Conservation (phyloP, 2,797 vertebrate species). For the Tinamus major region DNA sequence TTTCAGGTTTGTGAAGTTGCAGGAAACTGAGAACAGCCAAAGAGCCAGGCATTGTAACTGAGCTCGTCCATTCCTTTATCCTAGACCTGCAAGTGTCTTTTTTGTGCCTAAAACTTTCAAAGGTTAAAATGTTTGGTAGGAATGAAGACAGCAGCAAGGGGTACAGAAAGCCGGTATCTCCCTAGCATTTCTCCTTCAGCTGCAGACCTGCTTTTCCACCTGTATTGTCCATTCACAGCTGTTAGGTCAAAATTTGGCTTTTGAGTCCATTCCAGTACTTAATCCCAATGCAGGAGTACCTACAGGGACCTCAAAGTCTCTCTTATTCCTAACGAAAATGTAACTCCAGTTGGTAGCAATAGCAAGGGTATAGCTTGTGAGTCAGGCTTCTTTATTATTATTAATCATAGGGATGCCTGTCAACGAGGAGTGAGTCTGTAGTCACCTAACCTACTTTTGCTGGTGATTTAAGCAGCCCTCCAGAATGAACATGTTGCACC, state of each 20-base stretch:
- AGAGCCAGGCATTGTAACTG: not conserved
- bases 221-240: not conserved
- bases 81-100: not conserved
- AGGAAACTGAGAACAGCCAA: not conserved
- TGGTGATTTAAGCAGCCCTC: constrained; percentile 41
- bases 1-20: not conserved
- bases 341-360: constrained; percentile 23
- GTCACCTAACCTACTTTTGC: constrained; percentile 64
- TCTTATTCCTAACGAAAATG: constrained; percentile 39
- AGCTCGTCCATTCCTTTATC: not conserved
- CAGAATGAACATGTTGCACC: constrained; percentile 4
- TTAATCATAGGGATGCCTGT: constrained; percentile 67
- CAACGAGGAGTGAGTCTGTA: constrained; percentile 50
- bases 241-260: constrained; percentile 11
- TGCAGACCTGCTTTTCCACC: constrained; percentile 4
- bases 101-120: not conserved
- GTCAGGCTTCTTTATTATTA: constrained; percentile 52
- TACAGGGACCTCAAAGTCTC: constrained; percentile 18
- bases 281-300: constrained; percentile 1
- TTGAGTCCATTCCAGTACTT: not conserved
- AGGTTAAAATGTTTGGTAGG: not conserved
- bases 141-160: not conserved
- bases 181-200: not conserved
- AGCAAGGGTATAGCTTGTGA: constrained; percentile 32
- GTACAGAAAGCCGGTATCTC: not conserved